Conservation (phyloP, 23 tunicate species). For the Aplidium turbinatum region DNA sequence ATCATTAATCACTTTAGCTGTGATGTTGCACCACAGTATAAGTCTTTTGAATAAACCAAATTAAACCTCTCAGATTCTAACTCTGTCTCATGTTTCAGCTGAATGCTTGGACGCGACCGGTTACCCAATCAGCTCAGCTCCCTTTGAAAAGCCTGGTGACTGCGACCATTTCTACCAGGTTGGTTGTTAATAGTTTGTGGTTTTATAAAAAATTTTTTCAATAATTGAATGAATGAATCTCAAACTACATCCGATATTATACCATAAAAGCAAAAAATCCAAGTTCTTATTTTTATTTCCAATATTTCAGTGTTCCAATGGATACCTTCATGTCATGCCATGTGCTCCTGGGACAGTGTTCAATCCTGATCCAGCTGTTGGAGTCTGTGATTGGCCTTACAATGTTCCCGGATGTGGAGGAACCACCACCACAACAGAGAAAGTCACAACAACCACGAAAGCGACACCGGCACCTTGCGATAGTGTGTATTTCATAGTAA, state of each 20-base stretch:
- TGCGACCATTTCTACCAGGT: conserved; percentile 11
- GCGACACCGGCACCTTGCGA: background rate
- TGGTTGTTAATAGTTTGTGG: too few species aligned
- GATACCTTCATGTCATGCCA: conserved; percentile 22
- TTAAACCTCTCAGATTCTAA: too few species aligned
- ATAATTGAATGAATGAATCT: background rate
- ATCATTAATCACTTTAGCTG: too few species aligned
- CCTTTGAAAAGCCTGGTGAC: conserved; percentile 17
- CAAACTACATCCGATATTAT: background rate
- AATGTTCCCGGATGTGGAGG: conserved; percentile 51
- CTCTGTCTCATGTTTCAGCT: too few species aligned
- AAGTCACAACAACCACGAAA: background rate
- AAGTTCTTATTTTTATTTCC: background rate
- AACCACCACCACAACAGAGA: conserved; percentile 2
- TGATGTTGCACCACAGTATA: too few species aligned
- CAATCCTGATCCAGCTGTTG: conserved; percentile 21
- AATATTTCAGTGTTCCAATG: background rate
- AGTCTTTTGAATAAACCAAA: too few species aligned
- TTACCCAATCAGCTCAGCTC: background rate
- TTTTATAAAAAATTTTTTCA: too few species aligned
- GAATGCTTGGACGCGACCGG: background rate
- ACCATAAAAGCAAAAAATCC: background rate
- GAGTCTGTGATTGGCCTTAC: conserved; percentile 52
- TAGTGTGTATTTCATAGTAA: too few species aligned
- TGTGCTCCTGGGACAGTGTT: conserved; percentile 32